Conservation (phyloP, 2,888 invertebrate genomes). For the Thymelicus acteon region DNA sequence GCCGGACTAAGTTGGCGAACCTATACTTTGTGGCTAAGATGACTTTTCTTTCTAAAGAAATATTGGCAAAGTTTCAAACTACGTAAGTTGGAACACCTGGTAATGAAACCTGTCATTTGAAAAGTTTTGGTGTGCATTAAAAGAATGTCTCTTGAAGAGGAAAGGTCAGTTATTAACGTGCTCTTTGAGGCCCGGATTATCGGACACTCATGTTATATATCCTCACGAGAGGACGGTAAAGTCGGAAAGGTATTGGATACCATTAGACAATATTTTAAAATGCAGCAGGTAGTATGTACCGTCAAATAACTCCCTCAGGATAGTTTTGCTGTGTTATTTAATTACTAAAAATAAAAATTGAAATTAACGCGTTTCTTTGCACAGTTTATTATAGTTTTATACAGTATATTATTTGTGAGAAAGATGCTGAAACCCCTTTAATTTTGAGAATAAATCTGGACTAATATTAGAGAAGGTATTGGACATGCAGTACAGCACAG, state of each 20-base stretch:
- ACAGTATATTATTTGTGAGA: not conserved
- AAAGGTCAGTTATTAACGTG: not conserved
- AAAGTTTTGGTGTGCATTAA: conserved; percentile 5
- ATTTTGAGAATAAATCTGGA: no score
- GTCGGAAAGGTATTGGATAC: no score
- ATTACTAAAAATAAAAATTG: no score
- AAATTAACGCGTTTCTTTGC: not conserved
- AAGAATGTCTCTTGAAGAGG: not conserved
- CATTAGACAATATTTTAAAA: no score
- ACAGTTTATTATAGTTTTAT: not conserved
- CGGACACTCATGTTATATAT: not conserved
- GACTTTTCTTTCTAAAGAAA: conserved; percentile 30
- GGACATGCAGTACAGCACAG: no score
- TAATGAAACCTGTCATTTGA: conserved; percentile 19
- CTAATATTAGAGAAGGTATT: no score
- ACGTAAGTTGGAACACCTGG: conserved; percentile 25
- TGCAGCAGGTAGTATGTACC: no score
- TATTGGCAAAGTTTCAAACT: conserved; percentile 35
- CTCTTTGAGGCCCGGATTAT: not conserved
- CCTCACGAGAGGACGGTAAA: no score
- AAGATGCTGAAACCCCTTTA: not conserved
- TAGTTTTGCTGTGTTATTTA: no score
- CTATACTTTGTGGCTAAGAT: conserved; percentile 33
- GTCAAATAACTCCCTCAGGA: no score
- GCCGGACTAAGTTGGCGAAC: conserved; percentile 12